phyloP scores from a whole-genome alignment of 2,113 vertebrate species.

The Psilopsiagon aymara region DNA sequence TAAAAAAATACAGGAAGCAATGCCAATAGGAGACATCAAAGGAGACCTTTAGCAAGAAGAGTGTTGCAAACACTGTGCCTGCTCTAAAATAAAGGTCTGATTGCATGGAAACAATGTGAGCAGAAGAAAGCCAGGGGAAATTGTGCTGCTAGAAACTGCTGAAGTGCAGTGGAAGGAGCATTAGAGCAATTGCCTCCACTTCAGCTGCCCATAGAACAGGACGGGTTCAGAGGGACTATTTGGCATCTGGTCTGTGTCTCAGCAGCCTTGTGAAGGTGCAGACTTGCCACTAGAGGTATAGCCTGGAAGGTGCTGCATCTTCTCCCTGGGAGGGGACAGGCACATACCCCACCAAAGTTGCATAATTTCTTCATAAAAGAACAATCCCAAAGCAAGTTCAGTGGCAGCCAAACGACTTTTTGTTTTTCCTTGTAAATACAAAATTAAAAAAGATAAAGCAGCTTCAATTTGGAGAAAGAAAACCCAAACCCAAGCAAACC shows the following conservation, averaged over 20 bases:
- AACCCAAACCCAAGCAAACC: neutral
- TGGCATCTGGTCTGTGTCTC: slow-evolving; percentile 44
- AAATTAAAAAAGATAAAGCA: slow-evolving; percentile 72
- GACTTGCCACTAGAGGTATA: neutral
- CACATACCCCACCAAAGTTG: neutral
- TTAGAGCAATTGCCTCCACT: neutral
- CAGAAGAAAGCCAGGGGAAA: neutral
- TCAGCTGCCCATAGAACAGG: slow-evolving; percentile 5
- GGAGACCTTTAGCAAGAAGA: neutral
- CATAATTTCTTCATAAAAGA: slow-evolving; percentile 30
- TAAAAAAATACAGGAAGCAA: neutral
- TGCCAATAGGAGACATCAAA: neutral
- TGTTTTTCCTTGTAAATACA: slow-evolving; percentile 44
- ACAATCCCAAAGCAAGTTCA: slow-evolving; percentile 31
- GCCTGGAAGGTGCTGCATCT: neutral
- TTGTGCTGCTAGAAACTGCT: neutral
- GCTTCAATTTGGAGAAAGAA: slow-evolving; percentile 32
- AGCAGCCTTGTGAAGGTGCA: slow-evolving; percentile 9
- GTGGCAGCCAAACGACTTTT: neutral
- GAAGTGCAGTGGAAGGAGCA: neutral
- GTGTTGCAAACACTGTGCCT: fast-evolving
- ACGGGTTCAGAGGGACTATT: neutral
- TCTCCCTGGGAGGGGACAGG: neutral
- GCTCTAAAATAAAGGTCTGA: neutral
- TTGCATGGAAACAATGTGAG: neutral